These are phyloP conservation scores for Montipora foliosa DNA, from an alignment of 64 coral and sea anemone genomes.

Conservation along the genomic window DNA sequence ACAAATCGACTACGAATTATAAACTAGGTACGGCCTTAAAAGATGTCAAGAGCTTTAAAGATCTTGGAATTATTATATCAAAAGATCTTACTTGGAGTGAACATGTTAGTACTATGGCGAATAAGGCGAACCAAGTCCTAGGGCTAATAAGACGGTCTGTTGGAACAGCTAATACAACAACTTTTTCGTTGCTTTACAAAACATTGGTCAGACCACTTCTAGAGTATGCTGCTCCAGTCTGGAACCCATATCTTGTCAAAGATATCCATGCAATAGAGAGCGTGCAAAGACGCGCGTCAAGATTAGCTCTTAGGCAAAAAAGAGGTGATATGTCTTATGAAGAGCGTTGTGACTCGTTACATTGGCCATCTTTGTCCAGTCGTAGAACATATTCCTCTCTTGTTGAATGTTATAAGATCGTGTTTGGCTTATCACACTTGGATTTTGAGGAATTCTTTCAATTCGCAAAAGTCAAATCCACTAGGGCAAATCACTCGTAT, in stretches of 20 bases:
- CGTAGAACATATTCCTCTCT: constrained; percentile 45
- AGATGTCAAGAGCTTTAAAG: no score
- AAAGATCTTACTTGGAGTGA: no score
- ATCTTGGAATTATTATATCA: no score
- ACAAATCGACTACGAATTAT: no score
- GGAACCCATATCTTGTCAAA: constrained; percentile 8
- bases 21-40: no score
- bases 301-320: constrained; percentile 25
- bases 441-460: neutral
- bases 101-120: no score
- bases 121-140: no score
- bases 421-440: neutral
- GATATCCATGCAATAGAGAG: constrained; percentile 4
- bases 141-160: no score
- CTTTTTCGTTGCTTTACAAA: neutral
- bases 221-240: constrained; percentile 36
- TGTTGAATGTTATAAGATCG: constrained; percentile 28
- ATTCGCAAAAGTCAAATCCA: constrained; percentile 14
- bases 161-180: no score
- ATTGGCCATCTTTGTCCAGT: constrained; percentile 37
- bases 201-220: neutral
- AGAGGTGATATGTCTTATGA: constrained; percentile 57
- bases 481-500: constrained; percentile 48
- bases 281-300: neutral
- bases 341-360: constrained; percentile 44